phyloP scores from a whole-genome alignment of 2,797 vertebrate species.

The Hozukius guyotensis region DNA sequence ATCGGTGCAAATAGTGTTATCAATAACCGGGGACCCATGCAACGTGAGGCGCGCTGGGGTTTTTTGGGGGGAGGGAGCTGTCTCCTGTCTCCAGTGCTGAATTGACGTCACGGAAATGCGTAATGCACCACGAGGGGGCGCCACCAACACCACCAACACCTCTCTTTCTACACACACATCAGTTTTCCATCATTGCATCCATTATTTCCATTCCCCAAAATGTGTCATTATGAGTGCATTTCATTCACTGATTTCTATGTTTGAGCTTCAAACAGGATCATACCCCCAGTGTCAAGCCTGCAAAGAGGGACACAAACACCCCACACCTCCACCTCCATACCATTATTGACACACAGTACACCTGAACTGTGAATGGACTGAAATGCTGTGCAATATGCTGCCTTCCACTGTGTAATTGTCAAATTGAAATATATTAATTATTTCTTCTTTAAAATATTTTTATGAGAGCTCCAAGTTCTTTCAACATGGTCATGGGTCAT shows the following conservation, averaged over 20 bases:
- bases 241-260: background rate
- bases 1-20: conserved; percentile 79
- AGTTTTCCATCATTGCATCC: background rate
- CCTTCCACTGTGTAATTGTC: too few species aligned
- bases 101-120: conserved; percentile 84
- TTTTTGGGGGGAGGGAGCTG: conserved; percentile 78
- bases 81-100: conserved; percentile 84
- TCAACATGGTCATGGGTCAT: too few species aligned
- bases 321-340: too few species aligned
- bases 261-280: background rate
- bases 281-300: background rate
- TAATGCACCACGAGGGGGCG: conserved; percentile 74
- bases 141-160: conserved; percentile 19
- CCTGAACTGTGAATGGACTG: too few species aligned
- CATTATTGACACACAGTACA: too few species aligned
- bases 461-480: too few species aligned
- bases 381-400: too few species aligned
- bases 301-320: too few species aligned
- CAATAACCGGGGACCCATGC: conserved; percentile 82
- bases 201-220: conserved; percentile 20
- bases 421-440: too few species aligned
- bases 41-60: conserved; percentile 79
- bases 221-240: background rate
- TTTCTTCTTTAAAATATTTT: too few species aligned
- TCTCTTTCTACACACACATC: background rate